Evolutionary conservation across 2,113 vertebrate species (phyloP), one percentile per base, ranked within the genome.

Genomic region (Phaethon lepturus): DNA sequence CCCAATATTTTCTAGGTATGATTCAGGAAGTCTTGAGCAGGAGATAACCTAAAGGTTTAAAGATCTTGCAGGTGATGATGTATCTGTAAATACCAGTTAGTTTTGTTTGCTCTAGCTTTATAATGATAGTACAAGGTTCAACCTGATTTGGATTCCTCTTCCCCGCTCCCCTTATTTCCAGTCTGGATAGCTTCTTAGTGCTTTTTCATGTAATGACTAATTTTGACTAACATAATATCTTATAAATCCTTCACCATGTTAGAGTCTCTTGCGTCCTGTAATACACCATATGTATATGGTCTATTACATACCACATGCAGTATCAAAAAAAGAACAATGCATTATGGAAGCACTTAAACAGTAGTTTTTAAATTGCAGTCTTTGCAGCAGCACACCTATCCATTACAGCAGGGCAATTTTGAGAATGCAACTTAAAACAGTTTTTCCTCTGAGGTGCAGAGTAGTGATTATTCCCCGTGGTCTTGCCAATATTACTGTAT

Each of bases 301-400:
- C 38, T 38, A 38, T 38, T 38, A 38, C 38, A 38, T 38, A 38
- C 38, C 38, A 38, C 18, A 17, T 38, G 92, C 56, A 68, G 52
- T 74, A 67, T 49, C 20, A 66, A 35, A 44, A 33, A 87, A 44
- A n/a, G n/a, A 82, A 18, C 52, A 72, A 10, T 24, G 23, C 13
- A 11, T 84, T 67, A 73, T 73, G 77, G 86, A 94, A 89, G 25
- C 42, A 8, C 35, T 62, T 40, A 14, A 77, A 49, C 62, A 38
- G 47, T 40, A 40, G 53, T 82, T 90, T 95, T 91, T 60, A 79
- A 95, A 91, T 91, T 59, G 62, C 25, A 24, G 20, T 45, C 55
- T 95, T 58, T 77, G 67, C 93, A 95, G 71, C 72, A 89, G 86
- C 91, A 91, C 38, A 78, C 71, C 55, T 88, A 55, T 82, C 84